Evolutionary conservation across 2,113 vertebrate species (phyloP).

Genomic region (Lichenostomus cassidix): DNA sequence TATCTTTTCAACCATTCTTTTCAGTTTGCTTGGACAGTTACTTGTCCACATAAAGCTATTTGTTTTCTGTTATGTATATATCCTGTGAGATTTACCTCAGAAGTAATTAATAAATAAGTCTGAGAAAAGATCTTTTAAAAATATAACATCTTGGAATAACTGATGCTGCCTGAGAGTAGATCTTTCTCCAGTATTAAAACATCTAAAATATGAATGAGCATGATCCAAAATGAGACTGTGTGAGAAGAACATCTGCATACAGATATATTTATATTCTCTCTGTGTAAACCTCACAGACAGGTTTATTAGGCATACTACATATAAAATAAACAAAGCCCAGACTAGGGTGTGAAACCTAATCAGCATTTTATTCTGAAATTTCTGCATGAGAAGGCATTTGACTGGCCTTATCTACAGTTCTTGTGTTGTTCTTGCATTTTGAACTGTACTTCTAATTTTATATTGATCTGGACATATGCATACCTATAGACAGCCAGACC

Average conservation of each 20-base stretch:
- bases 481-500: not conserved
- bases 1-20: not conserved
- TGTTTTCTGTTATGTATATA: not conserved
- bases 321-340: not conserved
- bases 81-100: not conserved
- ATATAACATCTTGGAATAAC: not conserved
- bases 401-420: not conserved
- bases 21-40: not conserved
- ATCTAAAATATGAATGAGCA: not conserved
- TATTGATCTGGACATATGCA: not conserved
- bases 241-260: not conserved
- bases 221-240: not conserved
- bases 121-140: not conserved
- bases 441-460: not conserved
- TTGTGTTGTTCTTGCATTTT: not conserved
- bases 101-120: not conserved
- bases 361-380: not conserved
- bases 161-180: not conserved
- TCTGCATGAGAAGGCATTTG: not conserved
- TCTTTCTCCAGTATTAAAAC: not conserved
- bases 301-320: not conserved
- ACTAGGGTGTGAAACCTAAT: not conserved
- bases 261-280: not conserved
- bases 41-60: not conserved
- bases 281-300: not conserved